Evolutionary conservation across 2,113 vertebrate genomes (phyloP), one percentile per base, ranked within the genome.

Genomic region (Hippolais icterina): DNA sequence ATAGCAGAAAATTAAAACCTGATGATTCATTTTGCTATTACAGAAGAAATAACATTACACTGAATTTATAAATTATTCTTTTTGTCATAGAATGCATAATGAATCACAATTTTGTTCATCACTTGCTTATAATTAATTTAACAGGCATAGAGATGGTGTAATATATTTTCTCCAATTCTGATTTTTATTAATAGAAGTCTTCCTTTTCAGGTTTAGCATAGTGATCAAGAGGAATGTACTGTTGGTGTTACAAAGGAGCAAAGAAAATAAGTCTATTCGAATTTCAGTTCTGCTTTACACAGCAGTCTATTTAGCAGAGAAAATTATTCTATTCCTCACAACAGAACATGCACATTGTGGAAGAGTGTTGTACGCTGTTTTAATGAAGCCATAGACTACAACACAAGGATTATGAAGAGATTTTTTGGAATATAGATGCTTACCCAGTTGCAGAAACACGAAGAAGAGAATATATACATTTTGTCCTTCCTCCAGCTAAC

Each of bases 1-100:
- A 77, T 16, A 56, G 53, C 47, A 81, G 65, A 79, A 95, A 92
- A 96, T 94, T 93, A 92, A 89, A 87, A 79, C 52, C 41, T 69
- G 60, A 60, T 91, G 74, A 95, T 92, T 96, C 72, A 93, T 94
- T 95, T 93, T 76, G 57, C 74, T 87, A 54, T 94, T 94, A 87
- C 46, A 83, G 83, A 78, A 96, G 92, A 93, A 96, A 96, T 96
- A 93, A 89, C n/a, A 82, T 93, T 90, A 87, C 57, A 81, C 50
- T 53, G 61, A 91, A 91, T 92, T 83, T 83, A 94, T 95, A 94
- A 94, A 96, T 96, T 91, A 94, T 96, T 96, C 83, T 84, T 93
- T 95, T 96, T 94, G 83, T 82, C 57, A 65, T 74, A 44, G 44
- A 93, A 94, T 94, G 49, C 31, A 60, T 90, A 96, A 97, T 96